A percentile compares a stretch with the other conserved stretches of the same genome.
Evolutionary conservation across 2,888 invertebrate species (phyloP).

Genomic region (Capitulum mitella): DNA sequence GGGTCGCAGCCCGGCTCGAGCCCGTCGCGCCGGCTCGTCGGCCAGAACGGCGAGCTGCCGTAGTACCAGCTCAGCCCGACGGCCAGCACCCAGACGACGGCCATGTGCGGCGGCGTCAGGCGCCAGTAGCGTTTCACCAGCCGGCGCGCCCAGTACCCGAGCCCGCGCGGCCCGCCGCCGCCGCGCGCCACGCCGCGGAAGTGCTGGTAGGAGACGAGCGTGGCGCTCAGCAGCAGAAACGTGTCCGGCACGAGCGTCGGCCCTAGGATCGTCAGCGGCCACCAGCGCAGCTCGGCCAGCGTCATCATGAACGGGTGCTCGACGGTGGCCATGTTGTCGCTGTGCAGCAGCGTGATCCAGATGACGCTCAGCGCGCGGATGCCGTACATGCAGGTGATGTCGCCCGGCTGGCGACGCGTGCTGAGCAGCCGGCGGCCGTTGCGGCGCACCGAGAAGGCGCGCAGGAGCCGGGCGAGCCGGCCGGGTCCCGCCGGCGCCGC

Average conservation of each 20-base stretch:
- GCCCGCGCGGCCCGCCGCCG: neutral
- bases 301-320: constrained; percentile 19
- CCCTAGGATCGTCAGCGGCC: constrained; percentile 8
- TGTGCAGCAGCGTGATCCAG: constrained; percentile 23
- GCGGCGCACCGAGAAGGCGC: neutral
- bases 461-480: neutral
- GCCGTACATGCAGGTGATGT: constrained; percentile 24
- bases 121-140: constrained; percentile 19
- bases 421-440: neutral
- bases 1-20: constrained; percentile 21
- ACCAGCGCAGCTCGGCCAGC: constrained; percentile 12
- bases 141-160: neutral
- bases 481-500: neutral
- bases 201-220: constrained; percentile 9
- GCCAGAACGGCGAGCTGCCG: constrained; percentile 23
- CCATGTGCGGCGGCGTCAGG: constrained; percentile 22
- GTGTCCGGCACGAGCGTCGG: constrained; percentile 17
- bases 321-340: constrained; percentile 20
- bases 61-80: constrained; percentile 3
- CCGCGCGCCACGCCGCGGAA: neutral
- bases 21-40: neutral
- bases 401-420: neutral
- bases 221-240: constrained; percentile 5
- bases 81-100: constrained; percentile 20
- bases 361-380: constrained; percentile 18